Percentiles rank a stretch among this genome's conserved stretches.
These are phyloP conservation scores for Chanos chanos DNA, from an alignment of 2,797 vertebrate species.

Conservation along the genomic window DNA sequence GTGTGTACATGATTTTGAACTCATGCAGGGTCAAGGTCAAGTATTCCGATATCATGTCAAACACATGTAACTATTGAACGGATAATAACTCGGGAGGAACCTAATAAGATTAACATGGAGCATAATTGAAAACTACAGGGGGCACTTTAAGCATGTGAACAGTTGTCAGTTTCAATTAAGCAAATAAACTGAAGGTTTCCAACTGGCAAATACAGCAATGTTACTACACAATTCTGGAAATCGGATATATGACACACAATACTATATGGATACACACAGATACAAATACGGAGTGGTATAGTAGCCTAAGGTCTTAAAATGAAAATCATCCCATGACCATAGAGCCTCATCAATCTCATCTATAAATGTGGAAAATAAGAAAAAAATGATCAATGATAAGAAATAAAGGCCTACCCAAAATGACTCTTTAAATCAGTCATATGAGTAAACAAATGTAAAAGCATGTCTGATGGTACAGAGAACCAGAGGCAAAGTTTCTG, in stretches of 20 bases:
- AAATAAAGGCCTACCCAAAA: too few species aligned
- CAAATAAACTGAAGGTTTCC: background rate
- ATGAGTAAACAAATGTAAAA: too few species aligned
- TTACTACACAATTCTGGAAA: too few species aligned
- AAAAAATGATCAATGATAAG: too few species aligned
- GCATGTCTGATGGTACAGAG: too few species aligned
- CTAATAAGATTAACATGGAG: background rate
- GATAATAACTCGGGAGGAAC: background rate
- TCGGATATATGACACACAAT: too few species aligned
- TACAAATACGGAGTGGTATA: too few species aligned
- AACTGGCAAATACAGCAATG: background rate
- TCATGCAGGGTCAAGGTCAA: background rate
- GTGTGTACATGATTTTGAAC: background rate
- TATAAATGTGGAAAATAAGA: too few species aligned
- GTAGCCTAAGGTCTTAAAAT: background rate
- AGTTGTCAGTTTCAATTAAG: background rate
- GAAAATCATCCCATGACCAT: background rate
- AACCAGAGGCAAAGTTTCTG: too few species aligned
- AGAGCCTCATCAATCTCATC: background rate
- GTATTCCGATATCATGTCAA: background rate
- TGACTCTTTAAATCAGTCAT: too few species aligned
- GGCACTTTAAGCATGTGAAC: background rate
- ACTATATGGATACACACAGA: too few species aligned
- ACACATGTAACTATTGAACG: background rate
- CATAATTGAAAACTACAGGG: background rate